Evolutionary conservation across 2,888 invertebrate species (phyloP), one percentile per base, ranked within the genome.

Genomic region (Leucophora obtusa): DNA sequence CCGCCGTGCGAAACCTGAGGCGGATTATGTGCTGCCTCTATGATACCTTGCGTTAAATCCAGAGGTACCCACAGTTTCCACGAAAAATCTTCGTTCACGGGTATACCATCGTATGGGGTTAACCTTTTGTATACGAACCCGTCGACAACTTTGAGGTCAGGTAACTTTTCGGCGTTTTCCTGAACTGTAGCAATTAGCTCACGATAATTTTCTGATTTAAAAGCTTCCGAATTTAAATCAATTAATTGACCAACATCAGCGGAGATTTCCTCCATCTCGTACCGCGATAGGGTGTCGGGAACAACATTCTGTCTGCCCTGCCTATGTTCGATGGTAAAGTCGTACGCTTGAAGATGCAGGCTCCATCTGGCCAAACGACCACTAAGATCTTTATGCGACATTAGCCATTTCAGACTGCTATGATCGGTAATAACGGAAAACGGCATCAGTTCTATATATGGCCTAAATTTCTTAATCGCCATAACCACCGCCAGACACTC

Each of bases 341-440:
- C 2, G n/a, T 28, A 33, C 17, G 63, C 24, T 7, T 50, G 62
- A 1, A 51, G 14, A 51, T 51, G 51, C 0, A 63, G 17, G 11
- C 33, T 33, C 51, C 63, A 63, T 17, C 63, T 15, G 2, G 54
- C 58, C 4, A 66, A 15, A 1, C 73, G 15, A 1, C 73, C 66
- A 28, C 17, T 59, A 0, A 73, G 24, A 6, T 73, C 59, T 6
- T 38, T 72, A 21, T 56, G 43, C 0, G 54, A 8, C 58, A 73
- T 73, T 0, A 73, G 35, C 65, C 72, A 65, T 15, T 73, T 73
- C 0, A 73, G 15, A 11, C 65, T 73, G 11, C 56, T 58, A 9
- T 58, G 63, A n/a, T 63, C 72, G 1, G 65, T 73, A 8, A 73
- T 60, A 1, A 73, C 28, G 0, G 73, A 17, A 28, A 73, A 73